Conservation (phyloP, 35 echinoderm and acorn worm species). For the Acanthaster planci region DNA sequence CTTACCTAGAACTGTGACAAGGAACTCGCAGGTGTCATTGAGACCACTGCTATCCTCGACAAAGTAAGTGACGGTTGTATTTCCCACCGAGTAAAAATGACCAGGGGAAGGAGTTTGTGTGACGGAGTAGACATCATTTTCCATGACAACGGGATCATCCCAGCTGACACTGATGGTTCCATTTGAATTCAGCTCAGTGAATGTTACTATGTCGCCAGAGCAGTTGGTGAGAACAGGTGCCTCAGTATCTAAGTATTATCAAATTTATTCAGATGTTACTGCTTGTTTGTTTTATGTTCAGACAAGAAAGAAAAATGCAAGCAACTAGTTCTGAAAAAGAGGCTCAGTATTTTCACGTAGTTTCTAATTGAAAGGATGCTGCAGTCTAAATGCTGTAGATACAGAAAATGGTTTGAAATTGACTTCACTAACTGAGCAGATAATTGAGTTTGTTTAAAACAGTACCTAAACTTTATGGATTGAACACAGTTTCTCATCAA, state of each 20-base stretch:
- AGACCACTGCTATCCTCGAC: slow-evolving; percentile 49
- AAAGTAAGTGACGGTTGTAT: slow-evolving; percentile 38
- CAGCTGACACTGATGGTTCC: slow-evolving; percentile 31
- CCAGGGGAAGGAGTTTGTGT: slow-evolving; percentile 8
- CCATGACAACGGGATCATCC: not conserved
- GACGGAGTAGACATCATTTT: slow-evolving; percentile 35
- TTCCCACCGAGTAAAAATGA: slow-evolving; percentile 43
- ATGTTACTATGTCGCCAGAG: slow-evolving; percentile 12
- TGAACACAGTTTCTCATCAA: too few species aligned
- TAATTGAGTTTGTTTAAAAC: too few species aligned
- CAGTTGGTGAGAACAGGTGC: slow-evolving; percentile 2
- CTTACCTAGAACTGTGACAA: not conserved
- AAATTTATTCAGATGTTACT: not conserved
- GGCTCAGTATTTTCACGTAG: not conserved
- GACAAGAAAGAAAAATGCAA: not conserved
- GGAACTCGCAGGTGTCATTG: slow-evolving; percentile 53
- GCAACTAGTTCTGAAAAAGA: not conserved
- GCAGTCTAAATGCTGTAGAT: not conserved
- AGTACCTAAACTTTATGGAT: too few species aligned
- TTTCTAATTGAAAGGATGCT: not conserved
- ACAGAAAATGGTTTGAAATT: not conserved
- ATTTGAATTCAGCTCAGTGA: not conserved
- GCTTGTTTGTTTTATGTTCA: not conserved
- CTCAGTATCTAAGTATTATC: not conserved
- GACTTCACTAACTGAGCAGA: too few species aligned